Base-by-base conservation (phyloP, 1,140 invertebrate genomes). In the Neocloeon triangulifer region DNA sequence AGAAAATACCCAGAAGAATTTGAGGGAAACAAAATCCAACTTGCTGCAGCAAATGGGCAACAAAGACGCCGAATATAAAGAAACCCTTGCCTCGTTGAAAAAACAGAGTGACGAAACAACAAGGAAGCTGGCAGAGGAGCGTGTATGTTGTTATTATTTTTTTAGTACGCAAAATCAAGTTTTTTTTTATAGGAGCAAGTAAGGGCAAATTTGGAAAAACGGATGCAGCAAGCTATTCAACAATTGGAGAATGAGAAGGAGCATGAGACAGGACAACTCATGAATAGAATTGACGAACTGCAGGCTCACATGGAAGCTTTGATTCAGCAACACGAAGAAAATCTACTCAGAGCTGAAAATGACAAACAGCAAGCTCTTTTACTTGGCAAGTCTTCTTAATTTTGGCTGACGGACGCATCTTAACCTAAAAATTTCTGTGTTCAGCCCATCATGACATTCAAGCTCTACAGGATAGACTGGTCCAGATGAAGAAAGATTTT, bases 281-380 rank as follows among this genome's bases (percentile, higher is more conserved):
- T 72, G 38, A 69, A 73, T 33, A 62, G 69, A 46, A 65, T 82
- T 40, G 69, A 72, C 34, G 62, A 66, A n/a, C 45, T 84, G 8
- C 64, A 79, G 37, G 61, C 65, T 3, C 66, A 76, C 19, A 64
- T 78, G 8, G 78, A 84, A 41, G 77, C 66, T 46, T 43, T 81
- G 1, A 69, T 71, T 40, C 66, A 81, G 42, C 77, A 84, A 43
- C 77, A 84, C 40, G 78, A 84, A 43, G 80, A 84, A 50, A 66
- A 74, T 1, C 59, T 85, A 41, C 49, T 82, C 2, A 52, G 80
- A 17, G 78, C 78, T 3, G 80, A 84, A 53, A 84, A 81, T 48
- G 79, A 85, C 42, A 84, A 84, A 43, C 80, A 85, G 39, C 78
- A 85, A 50, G 73, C 76, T n/a, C 53, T 85, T 25, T 48, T 84